Evolutionary conservation across 1,140 invertebrate species (phyloP), one percentile per base, ranked within the genome.

Genomic region (Drosophila gunungcola): DNA sequence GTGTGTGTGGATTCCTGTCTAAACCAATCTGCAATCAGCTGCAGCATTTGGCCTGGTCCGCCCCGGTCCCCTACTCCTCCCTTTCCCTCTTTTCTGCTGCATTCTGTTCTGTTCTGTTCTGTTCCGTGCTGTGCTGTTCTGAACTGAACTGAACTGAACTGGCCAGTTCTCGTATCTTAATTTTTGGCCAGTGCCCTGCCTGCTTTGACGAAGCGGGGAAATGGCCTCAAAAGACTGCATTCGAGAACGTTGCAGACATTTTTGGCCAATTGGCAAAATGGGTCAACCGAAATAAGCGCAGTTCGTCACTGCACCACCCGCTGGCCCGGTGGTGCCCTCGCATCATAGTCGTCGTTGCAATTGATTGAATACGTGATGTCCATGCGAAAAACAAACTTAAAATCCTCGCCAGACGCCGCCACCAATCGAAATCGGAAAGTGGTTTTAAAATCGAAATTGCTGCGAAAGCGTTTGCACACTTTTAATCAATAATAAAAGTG

Each of bases 361-460:
- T 89, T 88, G 83, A 88, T 88, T 88, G 83, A 88, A 88, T 88
- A 88, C 83, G 83, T 88, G 83, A 88, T 88, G 83, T 83, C 84
- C 83, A 88, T 88, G 79, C 83, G 83, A 83, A 88, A 88, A 88
- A 83, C 84, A 89, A 88, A 88, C 83, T 88, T 88, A 88, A 88
- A 86, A 83, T 62, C 84, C 72, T 54, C 25, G 38, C 48, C 77
- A 55, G 63, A 51, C 45, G 51, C 42, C 42, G 27, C 25, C 41
- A 38, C 42, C 29, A 41, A 76, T 81, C 74, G 81, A 69, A 83
- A 88, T 73, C 67, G 84, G 80, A 88, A 76, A 88, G 84, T 88
- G 84, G 76, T 88, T 88, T 89, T 80, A 88, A 89, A 88, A 89
- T 52, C 76, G 83, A 88, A 88, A 88, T 88, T 80, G 83, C 84